Percentiles rank a stretch among this genome's conserved stretches.
Evolutionary conservation across 1,140 invertebrate species (phyloP).

Genomic region (Colletes latitarsis): DNA sequence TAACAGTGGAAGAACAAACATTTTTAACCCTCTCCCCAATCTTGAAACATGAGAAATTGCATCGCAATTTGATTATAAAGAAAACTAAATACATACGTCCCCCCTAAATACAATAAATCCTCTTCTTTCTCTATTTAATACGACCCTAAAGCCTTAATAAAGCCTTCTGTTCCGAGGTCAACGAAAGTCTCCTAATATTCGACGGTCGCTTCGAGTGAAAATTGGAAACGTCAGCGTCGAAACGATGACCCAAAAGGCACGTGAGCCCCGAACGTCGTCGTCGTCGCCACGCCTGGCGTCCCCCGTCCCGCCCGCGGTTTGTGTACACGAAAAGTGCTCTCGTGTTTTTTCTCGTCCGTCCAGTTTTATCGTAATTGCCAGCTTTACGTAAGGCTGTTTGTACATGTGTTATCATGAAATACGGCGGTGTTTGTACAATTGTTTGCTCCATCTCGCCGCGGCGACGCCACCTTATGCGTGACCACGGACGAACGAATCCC

Average conservation of each 20-base stretch:
- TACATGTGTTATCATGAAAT: constrained; percentile 80
- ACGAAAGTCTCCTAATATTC: no score
- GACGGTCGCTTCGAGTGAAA: no score
- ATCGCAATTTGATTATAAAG: no score
- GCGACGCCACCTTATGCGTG: constrained; percentile 67
- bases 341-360: constrained; percentile 70
- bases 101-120: no score
- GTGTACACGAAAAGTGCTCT: constrained; percentile 55
- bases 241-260: constrained; percentile 56
- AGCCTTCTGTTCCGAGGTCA: no score
- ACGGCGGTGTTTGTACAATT: constrained; percentile 79
- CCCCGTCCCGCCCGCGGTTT: neutral
- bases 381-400: constrained; percentile 80
- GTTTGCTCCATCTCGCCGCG: constrained; percentile 73
- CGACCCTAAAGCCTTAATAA: no score
- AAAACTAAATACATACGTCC: no score
- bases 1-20: no score
- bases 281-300: constrained; percentile 17
- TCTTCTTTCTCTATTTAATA: no score
- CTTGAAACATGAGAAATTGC: no score
- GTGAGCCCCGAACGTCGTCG: constrained; percentile 29
- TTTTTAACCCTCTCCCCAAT: no score
- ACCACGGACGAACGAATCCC: constrained; percentile 73
- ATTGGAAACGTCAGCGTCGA: no score
- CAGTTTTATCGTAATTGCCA: constrained; percentile 78